Percentiles rank a stretch among this genome's conserved stretches.
Conservation (phyloP, 2,113 vertebrate genomes). For the Coregonus clupeaformis region DNA sequence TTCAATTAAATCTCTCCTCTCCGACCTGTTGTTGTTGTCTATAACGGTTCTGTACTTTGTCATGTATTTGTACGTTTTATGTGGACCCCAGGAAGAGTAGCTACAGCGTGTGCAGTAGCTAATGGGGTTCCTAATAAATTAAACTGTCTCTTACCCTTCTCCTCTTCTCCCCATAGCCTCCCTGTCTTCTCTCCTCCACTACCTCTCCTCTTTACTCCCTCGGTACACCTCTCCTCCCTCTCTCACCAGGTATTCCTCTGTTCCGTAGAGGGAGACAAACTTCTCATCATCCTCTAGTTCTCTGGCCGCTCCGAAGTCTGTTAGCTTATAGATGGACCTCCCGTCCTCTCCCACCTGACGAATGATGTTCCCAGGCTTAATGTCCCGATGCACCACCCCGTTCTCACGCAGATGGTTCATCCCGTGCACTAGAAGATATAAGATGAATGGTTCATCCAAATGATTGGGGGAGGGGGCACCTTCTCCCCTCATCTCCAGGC, state of each 20-base stretch:
- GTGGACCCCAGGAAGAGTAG: too few species aligned
- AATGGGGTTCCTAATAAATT: too few species aligned
- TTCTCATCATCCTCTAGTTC: conserved; percentile 89
- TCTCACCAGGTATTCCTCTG: conserved; percentile 91
- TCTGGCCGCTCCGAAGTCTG: conserved; percentile 82
- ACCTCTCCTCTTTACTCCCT: background rate
- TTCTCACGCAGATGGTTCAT: conserved; percentile 94
- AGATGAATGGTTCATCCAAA: background rate
- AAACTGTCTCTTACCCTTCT: too few species aligned
- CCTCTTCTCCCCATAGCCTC: too few species aligned
- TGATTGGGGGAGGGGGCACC: background rate
- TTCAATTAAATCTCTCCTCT: too few species aligned
- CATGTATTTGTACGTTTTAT: too few species aligned
- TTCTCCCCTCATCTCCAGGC: background rate
- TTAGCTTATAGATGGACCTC: conserved; percentile 88
- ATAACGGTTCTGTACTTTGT: too few species aligned
- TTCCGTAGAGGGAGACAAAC: conserved; percentile 91
- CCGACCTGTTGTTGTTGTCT: too few species aligned
- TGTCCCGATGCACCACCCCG: conserved; percentile 86
- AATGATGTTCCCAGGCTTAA: conserved; percentile 97
- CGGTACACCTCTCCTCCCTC: rapidly evolving
- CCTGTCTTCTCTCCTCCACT: background rate
- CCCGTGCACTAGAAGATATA: conserved; percentile 78
- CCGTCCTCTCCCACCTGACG: conserved; percentile 82
- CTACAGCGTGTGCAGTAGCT: too few species aligned